Evolutionary conservation across 92 coral and sea anemone species (phyloP).

Genomic region (Siderastrea radians): DNA sequence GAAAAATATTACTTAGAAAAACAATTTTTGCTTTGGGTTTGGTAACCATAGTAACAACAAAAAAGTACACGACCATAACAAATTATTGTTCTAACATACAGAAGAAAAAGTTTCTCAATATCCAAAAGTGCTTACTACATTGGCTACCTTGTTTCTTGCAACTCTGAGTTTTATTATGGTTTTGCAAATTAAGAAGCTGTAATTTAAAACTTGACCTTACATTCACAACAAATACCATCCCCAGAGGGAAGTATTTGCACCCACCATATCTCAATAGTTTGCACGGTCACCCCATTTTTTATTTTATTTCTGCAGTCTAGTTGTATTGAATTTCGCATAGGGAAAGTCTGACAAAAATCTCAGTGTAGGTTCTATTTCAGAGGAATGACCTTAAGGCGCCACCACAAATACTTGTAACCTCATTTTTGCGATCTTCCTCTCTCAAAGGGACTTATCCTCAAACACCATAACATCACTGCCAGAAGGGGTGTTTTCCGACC

Average conservation of each 20-base stretch:
- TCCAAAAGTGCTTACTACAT: too few relatives aligned
- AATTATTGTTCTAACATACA: too few relatives aligned
- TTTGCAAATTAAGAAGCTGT: background rate
- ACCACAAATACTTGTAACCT: too few relatives aligned
- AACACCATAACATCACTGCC: too few relatives aligned
- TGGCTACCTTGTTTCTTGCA: too few relatives aligned
- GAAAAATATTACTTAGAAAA: constrained; percentile 4
- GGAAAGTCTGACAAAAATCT: background rate
- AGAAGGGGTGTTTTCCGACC: too few relatives aligned
- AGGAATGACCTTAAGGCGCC: background rate
- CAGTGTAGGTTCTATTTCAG: background rate
- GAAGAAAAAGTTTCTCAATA: too few relatives aligned
- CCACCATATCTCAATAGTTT: background rate
- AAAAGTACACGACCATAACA: background rate
- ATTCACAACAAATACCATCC: background rate
- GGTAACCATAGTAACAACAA: background rate
- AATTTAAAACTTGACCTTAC: background rate
- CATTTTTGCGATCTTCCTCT: too few relatives aligned
- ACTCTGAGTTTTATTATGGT: background rate
- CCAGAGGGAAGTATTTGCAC: background rate
- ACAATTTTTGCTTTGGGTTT: background rate
- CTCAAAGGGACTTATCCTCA: too few relatives aligned
- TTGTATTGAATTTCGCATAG: background rate
- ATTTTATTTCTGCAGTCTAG: background rate
- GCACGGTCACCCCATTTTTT: background rate